Percentiles rank a stretch among this genome's conserved stretches.
Evolutionary conservation across 2,113 vertebrate genomes (phyloP).

Genomic region (Anhinga rufa): DNA sequence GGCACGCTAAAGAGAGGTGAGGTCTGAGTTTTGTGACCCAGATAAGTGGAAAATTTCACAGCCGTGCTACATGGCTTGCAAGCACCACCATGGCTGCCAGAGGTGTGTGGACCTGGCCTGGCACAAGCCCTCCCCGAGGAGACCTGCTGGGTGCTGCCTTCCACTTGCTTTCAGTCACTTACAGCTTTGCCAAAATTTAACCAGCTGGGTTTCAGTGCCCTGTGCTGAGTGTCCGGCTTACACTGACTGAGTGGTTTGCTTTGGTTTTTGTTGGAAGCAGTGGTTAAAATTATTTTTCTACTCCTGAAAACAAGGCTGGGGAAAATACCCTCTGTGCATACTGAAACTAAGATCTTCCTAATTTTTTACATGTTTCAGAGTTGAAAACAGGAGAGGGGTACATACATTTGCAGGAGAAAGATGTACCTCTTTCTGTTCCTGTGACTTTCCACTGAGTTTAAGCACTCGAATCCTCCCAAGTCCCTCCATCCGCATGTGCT

Average conservation of each 20-base stretch:
- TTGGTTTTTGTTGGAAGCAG: neutral
- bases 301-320: neutral
- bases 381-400: neutral
- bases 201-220: neutral
- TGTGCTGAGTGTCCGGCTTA: neutral
- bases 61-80: neutral
- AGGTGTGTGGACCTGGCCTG: accelerated
- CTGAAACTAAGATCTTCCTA: neutral
- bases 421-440: neutral
- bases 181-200: neutral
- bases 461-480: neutral
- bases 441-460: neutral
- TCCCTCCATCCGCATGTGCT: neutral
- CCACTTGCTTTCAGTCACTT: neutral
- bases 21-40: neutral
- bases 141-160: accelerated
- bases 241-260: accelerated
- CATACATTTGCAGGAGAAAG: neutral
- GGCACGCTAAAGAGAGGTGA: neutral
- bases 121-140: neutral
- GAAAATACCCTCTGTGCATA: neutral
- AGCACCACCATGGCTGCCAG: neutral
- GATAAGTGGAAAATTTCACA: neutral
- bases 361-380: neutral
- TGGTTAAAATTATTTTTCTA: neutral